Base-by-base conservation (phyloP, 1,140 invertebrate species). In the Diachasmimorpha longicaudata region DNA sequence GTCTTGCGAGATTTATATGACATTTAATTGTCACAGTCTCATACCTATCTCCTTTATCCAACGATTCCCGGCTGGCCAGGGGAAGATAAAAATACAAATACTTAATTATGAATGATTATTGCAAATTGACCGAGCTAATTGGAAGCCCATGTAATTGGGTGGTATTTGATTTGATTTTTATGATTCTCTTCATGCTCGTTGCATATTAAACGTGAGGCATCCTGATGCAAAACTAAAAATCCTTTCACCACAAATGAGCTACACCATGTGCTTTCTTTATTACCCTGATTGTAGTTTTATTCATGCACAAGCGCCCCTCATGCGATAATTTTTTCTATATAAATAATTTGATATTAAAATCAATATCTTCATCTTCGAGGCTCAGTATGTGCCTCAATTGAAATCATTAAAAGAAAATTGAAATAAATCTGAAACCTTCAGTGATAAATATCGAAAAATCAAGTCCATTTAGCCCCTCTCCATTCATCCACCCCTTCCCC, bases 171-270 rank as follows among this genome's bases (percentile, higher is more conserved):
- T 25, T 63, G 4, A 63, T 63, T 63, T 63, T 63, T 25, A 63
- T 25, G 58, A 63, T 25, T 58, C 9, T 66, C 31, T 68, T 68
- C 66, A 68, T 68, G 66, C 13, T 68, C 36, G 66, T 37, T 68
- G 66, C 25, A 68, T 68, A 68, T 39, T 68, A 39, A 68, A 68
- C 13, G 19, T 68, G n/a, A 68, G 19, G n/a, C 36, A 68, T 68
- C 13, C 31, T 19, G 66, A 68, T 68, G 13, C n/a, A 63, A 37
- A 14, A 10, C 14, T 37, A 36, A 68, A 68, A 37, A 68, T 31
- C 8, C 66, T 68, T 68, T 68, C 66, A 68, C 66, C 66, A 39
- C 66, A 66, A 66, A 66, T 66, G 58, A 66, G 58, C 58, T 23
- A 66, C 52, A 58, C 52, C 14, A 25, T 36, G 25, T 37, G 66